phyloP scores from a whole-genome alignment of 2,797 vertebrate genomes.

The Hoplostethus mediterraneus region DNA sequence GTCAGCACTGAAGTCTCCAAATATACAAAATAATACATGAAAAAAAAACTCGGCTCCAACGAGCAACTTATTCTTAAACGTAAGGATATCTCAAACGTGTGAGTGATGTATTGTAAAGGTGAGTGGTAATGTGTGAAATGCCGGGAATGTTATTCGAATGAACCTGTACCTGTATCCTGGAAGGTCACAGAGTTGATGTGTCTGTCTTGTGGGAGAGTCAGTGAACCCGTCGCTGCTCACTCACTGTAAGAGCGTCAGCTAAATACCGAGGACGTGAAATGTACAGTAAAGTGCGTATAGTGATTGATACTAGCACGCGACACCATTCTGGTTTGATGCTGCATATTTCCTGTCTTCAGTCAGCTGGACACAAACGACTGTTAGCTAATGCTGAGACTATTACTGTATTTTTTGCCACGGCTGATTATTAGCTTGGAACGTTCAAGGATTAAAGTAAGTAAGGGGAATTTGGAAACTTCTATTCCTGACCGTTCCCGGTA shows the following conservation, averaged over 20 bases:
- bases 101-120: no score
- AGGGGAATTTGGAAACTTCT: not conserved
- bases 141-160: no score
- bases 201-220: no score
- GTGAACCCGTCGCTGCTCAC: not conserved
- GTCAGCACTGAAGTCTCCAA: not conserved
- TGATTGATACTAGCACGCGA: not conserved
- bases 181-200: no score
- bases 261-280: not conserved
- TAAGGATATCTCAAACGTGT: no score
- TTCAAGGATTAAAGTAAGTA: slow-evolving; percentile 26
- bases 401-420: not conserved
- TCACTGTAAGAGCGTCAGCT: not conserved
- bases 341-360: not conserved
- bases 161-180: no score
- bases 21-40: no score
- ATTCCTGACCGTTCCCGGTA: slow-evolving; percentile 19
- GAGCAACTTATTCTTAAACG: no score
- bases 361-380: slow-evolving; percentile 14
- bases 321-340: not conserved
- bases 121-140: no score
- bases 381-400: not conserved
- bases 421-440: slow-evolving; percentile 34
- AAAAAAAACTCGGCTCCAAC: no score
- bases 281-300: no score